Percentiles rank a stretch among this genome's conserved stretches.
Evolutionary conservation across 2,113 vertebrate species (phyloP).

Genomic region (Callionymus lyra): DNA sequence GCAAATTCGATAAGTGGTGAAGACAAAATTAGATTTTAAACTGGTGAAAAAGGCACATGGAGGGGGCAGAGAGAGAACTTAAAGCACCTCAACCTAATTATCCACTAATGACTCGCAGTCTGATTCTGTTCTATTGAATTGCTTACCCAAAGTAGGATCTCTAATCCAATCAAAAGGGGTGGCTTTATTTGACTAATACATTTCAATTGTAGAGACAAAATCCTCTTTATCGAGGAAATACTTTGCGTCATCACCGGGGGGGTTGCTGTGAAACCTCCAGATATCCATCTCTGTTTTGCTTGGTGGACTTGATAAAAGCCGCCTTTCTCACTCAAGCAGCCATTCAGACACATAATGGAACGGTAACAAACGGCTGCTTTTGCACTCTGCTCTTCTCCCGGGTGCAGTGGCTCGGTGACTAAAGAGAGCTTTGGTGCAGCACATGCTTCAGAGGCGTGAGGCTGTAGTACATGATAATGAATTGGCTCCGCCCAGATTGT

Average conservation of each 20-base stretch:
- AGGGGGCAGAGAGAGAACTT: conserved; percentile 14
- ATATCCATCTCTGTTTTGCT: background rate
- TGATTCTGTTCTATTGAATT: conserved; percentile 24
- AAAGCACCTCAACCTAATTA: conserved; percentile 21
- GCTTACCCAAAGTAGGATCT: conserved; percentile 4
- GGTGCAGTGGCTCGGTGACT: conserved; percentile 19
- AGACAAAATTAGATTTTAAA: conserved; percentile 12
- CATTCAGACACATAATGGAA: conserved; percentile 38
- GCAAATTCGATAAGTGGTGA: background rate
- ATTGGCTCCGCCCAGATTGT: too few relatives aligned
- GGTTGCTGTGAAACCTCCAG: background rate
- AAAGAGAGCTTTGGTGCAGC: too few relatives aligned
- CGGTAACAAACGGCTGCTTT: conserved; percentile 33
- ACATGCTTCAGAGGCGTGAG: too few relatives aligned
- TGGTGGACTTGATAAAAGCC: too few relatives aligned
- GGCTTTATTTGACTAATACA: conserved; percentile 13
- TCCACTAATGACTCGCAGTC: conserved; percentile 17
- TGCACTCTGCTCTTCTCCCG: conserved; percentile 17
- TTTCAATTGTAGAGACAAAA: conserved; percentile 1
- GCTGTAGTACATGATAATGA: too few relatives aligned
- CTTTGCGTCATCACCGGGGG: too few relatives aligned
- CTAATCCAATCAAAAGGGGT: conserved; percentile 23
- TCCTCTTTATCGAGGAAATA: background rate
- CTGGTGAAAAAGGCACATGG: conserved; percentile 7
- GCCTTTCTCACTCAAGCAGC: too few relatives aligned